Base-by-base conservation (phyloP, 2,797 vertebrate genomes). In the Bradypodion ventrale region DNA sequence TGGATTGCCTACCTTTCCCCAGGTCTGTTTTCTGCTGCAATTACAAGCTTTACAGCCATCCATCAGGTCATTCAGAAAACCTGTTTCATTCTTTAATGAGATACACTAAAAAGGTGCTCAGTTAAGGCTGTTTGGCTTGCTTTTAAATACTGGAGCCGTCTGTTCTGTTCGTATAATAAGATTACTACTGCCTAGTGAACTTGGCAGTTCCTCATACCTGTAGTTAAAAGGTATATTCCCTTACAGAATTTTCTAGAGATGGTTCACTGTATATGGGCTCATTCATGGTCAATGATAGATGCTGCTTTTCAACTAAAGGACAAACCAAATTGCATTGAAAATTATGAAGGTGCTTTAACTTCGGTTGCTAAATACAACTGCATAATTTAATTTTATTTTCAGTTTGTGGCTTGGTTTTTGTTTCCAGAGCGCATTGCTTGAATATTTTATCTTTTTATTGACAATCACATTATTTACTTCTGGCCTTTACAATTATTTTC, bases 281-380 rank as follows among this genome's bases (percentile, higher is more conserved):
- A 90, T 78, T 72, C 69, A 65, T 75, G 49, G 35, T 46, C 29
- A 87, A 76, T 82, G 85, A 70, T 78, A 69, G 80, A 90, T 73
- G 59, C 81, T 76, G 75, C 59, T 90, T 81, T 89, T 89, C 84
- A 90, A 77, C 81, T 88, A 88, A 83, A 91, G 82, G 78, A 92
- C 88, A 87, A 90, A 91, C 59, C 72, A 88, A 92, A 90, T 93
- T 93, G 91, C 89, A 94, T 89, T 93, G 91, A 89, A 87, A 89
- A 86, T 70, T 74, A 63, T 92, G 85, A 80, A 70, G 90, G 88
- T 80, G 86, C 91, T 86, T 80, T 88, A 82, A 49, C 88, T 79
- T 56, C 88, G 49, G 80, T 89, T 86, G 68, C 35, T 76, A 70
- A 80, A 80, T 75, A 70, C 42, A 52, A 42, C 70, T 84, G 84